These are phyloP conservation scores for Anticlea derivata DNA, from an alignment of 2,888 invertebrate species.

Conservation along the genomic window DNA sequence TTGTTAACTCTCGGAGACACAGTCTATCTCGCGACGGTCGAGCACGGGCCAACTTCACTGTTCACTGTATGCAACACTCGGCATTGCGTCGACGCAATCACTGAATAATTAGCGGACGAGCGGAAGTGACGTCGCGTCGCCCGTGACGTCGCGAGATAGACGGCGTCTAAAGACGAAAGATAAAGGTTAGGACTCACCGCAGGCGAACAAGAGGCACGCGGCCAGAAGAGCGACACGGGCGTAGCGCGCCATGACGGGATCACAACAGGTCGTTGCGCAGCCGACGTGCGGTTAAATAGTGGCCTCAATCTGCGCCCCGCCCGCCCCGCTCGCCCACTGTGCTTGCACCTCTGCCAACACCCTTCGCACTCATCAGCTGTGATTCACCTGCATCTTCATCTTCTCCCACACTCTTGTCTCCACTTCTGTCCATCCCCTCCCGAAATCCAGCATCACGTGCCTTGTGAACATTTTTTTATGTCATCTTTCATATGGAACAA, in stretches of 20 bases:
- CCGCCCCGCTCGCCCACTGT: slow-evolving; percentile 81
- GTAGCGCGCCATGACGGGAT: slow-evolving; percentile 84
- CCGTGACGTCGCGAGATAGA: slow-evolving; percentile 79
- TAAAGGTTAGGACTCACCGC: slow-evolving; percentile 84
- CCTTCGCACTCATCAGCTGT: slow-evolving; percentile 77
- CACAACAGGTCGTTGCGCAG: slow-evolving; percentile 84
- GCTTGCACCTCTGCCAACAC: slow-evolving; percentile 75
- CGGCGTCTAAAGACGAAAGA: slow-evolving; percentile 73
- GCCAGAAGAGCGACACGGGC: slow-evolving; percentile 83
- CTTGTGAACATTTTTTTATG: neutral
- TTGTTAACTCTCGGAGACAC: slow-evolving; percentile 63
- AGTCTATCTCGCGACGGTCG: slow-evolving; percentile 70
- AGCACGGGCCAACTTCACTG: slow-evolving; percentile 70
- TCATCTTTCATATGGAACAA: slow-evolving; percentile 1
- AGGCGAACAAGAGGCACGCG: slow-evolving; percentile 82
- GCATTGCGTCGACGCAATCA: slow-evolving; percentile 60
- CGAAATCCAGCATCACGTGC: neutral
- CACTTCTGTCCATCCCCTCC: slow-evolving; percentile 18
- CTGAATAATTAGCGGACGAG: slow-evolving; percentile 59
- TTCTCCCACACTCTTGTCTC: slow-evolving; percentile 26
- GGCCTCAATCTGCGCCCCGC: slow-evolving; percentile 82
- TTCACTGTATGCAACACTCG: slow-evolving; percentile 73
- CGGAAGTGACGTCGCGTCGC: slow-evolving; percentile 62
- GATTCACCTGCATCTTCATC: slow-evolving; percentile 64
- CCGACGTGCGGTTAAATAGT: slow-evolving; percentile 81